Evolutionary conservation across 23 tunicate genomes (phyloP), one percentile per base, ranked within the genome.

Genomic region (Aplidium turbinatum): DNA sequence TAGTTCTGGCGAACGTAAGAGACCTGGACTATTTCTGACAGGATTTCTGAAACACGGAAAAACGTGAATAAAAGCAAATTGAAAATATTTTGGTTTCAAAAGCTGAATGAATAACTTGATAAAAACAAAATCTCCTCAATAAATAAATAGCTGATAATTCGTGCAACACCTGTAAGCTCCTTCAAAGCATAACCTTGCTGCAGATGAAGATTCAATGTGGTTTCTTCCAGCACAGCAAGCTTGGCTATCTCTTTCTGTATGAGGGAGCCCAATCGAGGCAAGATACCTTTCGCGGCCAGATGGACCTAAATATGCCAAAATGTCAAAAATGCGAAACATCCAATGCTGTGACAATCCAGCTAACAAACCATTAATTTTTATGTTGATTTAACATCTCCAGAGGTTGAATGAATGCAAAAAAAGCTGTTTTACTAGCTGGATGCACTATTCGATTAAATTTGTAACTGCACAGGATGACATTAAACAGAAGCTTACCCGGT

Each of bases 131-230:
- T n/a, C n/a, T 9, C 11, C 50, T 9, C 11, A 42, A 16, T 42
- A 11, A 42, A 42, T 9, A 42, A 42, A 42, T 9, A 42, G 50
- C 16, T 42, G 11, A 16, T 9, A 42, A 42, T 9, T n/a, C n/a
- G 2, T 35, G 2, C 7, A 20, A n/a, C 1, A 83, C 89, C 81
- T 2, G 90, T 91, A 18, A 84, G 76, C 42, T 91, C 91, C 51
- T 91, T 84, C 31, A 91, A 60, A 0, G 97, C 90, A 58, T 78
- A 84, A 27, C 97, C 97, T 57, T 91, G 97, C 53, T 91, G 97
- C 47, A 91, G 73, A 38, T 91, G 79, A 21, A 91, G 77, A 33
- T 70, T 78, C 52, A 91, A 47, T 0, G 90, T 91, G 23, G 90
- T 72, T 36, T 91, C 91, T 36, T 91, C 97, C 26, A 91, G 72